Conservation (phyloP, 2,888 invertebrate genomes). For the Tetranychus truncatus region DNA sequence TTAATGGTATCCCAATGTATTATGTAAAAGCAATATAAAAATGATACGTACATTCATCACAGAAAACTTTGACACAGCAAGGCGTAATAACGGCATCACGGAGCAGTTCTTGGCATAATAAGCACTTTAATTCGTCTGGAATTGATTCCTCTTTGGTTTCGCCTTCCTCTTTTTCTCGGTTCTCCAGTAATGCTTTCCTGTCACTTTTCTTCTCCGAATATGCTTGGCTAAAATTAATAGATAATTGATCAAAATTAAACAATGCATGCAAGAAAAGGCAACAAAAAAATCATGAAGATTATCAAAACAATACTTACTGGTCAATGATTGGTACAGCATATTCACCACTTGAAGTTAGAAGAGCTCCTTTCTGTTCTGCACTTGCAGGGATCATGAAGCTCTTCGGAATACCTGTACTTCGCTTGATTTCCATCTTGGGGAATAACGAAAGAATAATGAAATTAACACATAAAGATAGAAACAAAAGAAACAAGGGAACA, state of each 20-base stretch:
- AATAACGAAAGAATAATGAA: constrained; percentile 27
- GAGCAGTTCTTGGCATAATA: constrained; percentile 73
- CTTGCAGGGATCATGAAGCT: constrained; percentile 89
- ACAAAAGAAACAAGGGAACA: constrained; percentile 8
- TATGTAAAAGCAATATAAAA: constrained; percentile 42
- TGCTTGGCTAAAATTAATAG: constrained; percentile 40
- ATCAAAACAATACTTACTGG: constrained; percentile 40
- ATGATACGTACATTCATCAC: constrained; percentile 70
- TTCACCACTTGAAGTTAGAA: constrained; percentile 68
- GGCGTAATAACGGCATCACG: constrained; percentile 93
- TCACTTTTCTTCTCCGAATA: constrained; percentile 54
- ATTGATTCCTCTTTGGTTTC: constrained; percentile 39
- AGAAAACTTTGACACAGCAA: constrained; percentile 94
- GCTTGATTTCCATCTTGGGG: constrained; percentile 45
- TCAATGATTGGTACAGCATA: constrained; percentile 75
- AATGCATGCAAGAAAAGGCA: constrained; percentile 32
- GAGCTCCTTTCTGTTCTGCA: constrained; percentile 68
- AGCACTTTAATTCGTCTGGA: constrained; percentile 77
- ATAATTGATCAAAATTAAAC: too few relatives aligned
- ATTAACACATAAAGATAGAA: background rate
- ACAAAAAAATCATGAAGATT: background rate
- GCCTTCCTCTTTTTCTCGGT: constrained; percentile 32
- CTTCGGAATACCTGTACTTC: constrained; percentile 89
- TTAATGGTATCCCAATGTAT: constrained; percentile 26
- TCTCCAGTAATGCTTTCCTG: constrained; percentile 30